Base-by-base conservation (phyloP, 2,113 vertebrate genomes). In the Bufo gargarizans region DNA sequence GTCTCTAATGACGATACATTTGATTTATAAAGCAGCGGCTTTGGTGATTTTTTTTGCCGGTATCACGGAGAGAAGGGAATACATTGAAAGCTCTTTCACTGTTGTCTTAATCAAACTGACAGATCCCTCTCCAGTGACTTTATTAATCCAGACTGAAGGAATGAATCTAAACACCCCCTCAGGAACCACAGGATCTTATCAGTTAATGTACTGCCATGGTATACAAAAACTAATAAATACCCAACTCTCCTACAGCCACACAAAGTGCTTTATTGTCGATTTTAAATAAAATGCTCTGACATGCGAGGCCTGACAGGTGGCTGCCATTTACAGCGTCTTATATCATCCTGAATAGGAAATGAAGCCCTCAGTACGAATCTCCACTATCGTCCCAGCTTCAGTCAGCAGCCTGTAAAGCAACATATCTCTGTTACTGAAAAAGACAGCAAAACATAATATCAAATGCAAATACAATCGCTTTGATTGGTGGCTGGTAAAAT, bases 121-220 rank as follows among this genome's bases (percentile, higher is more conserved):
- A 91, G 84, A 90, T 91, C 88, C 86, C 89, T 90, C 89, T 91
- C 90, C 82, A 80, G 89, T 88, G 90, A 90, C 89, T 89, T 92
- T 91, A 92, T 92, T 91, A 91, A 91, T 91, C 89, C 87, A 90
- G 90, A 90, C 84, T 91, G 91, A 92, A 90, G 81, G 90, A 91
- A 89, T 59, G 90, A 83, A 56, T 79, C 84, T 92, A 91, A 90
- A 89, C 50, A 43, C 84, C 86, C 90, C 90, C 90, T 87, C 83
- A 88, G 90, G 91, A 91, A 59, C 53, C 77, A 53, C 58, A 69
- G 87, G 85, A 88, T 86, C 83, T 85, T 90, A 74, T 89, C 80
- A 59, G 71, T 89, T 86, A 89, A 88, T 90, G 69, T 90, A 81
- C 90, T 91, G 85, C 59, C 4, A 85, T 12, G 69, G 59, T 76